Percentiles rank a stretch among this genome's conserved stretches.
These are phyloP conservation scores for Okamejei kenojei DNA, from an alignment of 2,797 vertebrate genomes.

Conservation along the genomic window DNA sequence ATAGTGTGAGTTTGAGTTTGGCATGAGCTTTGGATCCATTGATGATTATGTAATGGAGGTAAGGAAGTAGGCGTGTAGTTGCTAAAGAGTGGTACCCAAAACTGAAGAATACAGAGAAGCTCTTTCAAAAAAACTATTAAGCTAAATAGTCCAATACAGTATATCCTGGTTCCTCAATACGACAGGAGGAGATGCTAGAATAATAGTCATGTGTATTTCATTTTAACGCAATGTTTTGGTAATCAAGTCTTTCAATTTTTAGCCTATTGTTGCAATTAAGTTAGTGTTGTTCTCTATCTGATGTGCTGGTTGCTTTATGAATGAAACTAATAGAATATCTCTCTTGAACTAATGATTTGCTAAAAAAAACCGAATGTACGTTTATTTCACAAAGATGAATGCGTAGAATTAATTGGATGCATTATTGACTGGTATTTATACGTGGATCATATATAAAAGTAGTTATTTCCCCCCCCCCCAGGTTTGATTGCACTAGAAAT, in stretches of 20 bases:
- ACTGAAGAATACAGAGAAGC: constrained; percentile 10
- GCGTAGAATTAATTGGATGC: no score
- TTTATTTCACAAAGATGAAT: background rate
- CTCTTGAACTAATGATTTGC: background rate
- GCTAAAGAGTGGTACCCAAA: background rate
- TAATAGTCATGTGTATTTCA: background rate
- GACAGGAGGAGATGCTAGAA: background rate
- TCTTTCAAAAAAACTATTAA: background rate
- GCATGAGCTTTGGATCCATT: background rate
- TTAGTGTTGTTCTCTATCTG: background rate
- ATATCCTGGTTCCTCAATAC: background rate
- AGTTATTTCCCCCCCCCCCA: no score
- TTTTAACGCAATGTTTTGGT: background rate
- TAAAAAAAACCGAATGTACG: background rate
- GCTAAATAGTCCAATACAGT: background rate
- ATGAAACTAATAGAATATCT: background rate
- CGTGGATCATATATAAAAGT: no score
- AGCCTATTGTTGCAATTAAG: background rate
- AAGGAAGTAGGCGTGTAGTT: background rate
- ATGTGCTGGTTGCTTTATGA: background rate
- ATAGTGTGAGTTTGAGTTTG: constrained; percentile 10
- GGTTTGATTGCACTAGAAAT: no score
- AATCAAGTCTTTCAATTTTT: background rate
- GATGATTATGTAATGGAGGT: background rate
- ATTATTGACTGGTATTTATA: no score